A percentile compares a stretch with the other conserved stretches of the same genome.
Conservation (phyloP, 1,140 invertebrate genomes). For the Eulimnadia texana region DNA sequence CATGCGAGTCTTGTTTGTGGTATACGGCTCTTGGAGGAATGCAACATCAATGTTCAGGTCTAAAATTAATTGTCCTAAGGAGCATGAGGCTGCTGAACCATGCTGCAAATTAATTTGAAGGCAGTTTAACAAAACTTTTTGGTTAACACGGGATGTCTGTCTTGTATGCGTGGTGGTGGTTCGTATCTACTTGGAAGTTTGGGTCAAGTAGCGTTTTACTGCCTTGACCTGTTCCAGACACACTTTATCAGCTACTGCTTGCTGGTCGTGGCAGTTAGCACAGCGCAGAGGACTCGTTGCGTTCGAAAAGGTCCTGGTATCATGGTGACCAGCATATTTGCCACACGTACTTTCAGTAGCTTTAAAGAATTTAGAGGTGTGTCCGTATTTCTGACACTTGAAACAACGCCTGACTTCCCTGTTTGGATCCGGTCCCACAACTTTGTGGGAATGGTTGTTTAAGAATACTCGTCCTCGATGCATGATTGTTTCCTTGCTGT, state of each 20-base stretch:
- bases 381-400: background rate
- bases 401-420: constrained; percentile 2
- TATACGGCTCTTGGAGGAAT: background rate
- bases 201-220: background rate
- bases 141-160: background rate
- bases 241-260: background rate
- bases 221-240: background rate
- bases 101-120: constrained; percentile 4
- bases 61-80: background rate
- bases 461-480: too few relatives aligned
- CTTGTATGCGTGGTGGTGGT: background rate
- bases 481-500: too few relatives aligned
- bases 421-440: background rate
- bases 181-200: background rate
- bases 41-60: background rate
- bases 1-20: background rate
- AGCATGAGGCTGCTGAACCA: background rate
- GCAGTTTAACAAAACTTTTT: background rate
- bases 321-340: background rate
- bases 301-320: background rate
- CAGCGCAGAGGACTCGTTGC: background rate
- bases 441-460: too few relatives aligned
- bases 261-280: background rate
- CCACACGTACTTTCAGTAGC: background rate
- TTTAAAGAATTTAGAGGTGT: background rate